phyloP scores from a whole-genome alignment of 2,888 invertebrate genomes.

The Mesorhabditis spiculigera region DNA sequence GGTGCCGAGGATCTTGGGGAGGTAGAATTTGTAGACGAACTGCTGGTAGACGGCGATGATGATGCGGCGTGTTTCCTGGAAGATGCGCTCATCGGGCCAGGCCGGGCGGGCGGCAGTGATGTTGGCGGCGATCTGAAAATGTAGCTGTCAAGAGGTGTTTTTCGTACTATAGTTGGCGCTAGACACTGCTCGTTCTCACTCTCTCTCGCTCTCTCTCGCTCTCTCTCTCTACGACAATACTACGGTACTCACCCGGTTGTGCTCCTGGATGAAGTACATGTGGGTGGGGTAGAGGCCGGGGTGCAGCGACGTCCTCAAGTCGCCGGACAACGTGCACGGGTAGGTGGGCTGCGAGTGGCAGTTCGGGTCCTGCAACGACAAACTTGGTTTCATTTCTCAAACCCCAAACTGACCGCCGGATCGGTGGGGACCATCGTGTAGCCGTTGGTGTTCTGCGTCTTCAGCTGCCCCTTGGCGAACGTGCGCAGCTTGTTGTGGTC shows the following conservation, averaged over 20 bases:
- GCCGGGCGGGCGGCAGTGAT: constrained; percentile 18
- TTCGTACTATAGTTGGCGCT: not conserved
- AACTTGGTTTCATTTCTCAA: not conserved
- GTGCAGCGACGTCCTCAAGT: constrained; percentile 44
- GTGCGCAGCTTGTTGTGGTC: constrained; percentile 75
- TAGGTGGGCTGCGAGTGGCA: constrained; percentile 35
- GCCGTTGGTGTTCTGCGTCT: constrained; percentile 19
- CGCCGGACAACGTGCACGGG: constrained; percentile 38
- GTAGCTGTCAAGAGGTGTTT: not conserved
- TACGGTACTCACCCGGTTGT: constrained; percentile 31
- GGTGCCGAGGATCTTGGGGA: constrained; percentile 74
- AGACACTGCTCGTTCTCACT: not conserved
- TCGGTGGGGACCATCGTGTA: constrained; percentile 32
- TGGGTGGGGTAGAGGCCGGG: constrained; percentile 42
- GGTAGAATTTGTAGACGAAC: constrained; percentile 59
- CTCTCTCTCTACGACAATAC: too few relatives aligned
- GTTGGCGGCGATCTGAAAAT: constrained; percentile 23
- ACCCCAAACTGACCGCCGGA: constrained; percentile 13
- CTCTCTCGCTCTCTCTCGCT: too few relatives aligned
- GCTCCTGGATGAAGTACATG: constrained; percentile 42
- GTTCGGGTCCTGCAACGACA: constrained; percentile 21
- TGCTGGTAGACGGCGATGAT: constrained; percentile 65
- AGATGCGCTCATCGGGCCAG: constrained; percentile 32
- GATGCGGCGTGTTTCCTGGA: constrained; percentile 57
- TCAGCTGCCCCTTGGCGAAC: constrained; percentile 60